Percentiles rank a stretch among this genome's conserved stretches.
Conservation (phyloP, 2,113 vertebrate genomes). For the Zingel zingel region DNA sequence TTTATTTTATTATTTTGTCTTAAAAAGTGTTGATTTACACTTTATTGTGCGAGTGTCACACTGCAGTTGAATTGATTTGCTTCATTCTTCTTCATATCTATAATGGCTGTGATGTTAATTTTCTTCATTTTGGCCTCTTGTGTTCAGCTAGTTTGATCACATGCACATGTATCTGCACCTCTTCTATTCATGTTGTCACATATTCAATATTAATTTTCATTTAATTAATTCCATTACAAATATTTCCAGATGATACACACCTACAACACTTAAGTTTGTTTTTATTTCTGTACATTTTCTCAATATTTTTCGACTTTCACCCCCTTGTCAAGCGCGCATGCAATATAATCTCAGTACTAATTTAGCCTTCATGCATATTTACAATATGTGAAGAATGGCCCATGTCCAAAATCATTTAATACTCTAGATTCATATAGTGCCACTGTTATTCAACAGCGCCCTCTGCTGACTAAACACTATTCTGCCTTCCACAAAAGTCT, state of each 20-base stretch:
- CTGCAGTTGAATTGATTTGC: too few species aligned
- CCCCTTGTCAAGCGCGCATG: not conserved
- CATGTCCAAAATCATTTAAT: not conserved
- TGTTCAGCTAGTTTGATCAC: not conserved
- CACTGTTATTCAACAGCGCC: conserved; percentile 26
- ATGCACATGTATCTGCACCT: too few species aligned
- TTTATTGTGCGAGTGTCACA: not conserved
- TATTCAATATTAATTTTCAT: not conserved
- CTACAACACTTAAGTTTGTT: not conserved
- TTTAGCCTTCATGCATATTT: not conserved
- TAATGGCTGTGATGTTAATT: not conserved
- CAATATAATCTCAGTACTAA: not conserved
- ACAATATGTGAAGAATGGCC: not conserved
- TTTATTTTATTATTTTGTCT: too few species aligned
- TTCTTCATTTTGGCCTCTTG: not conserved
- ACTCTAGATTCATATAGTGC: not conserved
- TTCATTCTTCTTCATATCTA: not conserved
- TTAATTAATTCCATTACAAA: not conserved
- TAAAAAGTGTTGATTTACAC: too few species aligned
- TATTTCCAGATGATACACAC: too few species aligned
- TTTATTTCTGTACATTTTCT: not conserved
- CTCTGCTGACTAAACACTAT: conserved; percentile 8
- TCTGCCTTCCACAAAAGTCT: not conserved
- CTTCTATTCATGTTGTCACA: too few species aligned
- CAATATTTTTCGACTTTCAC: not conserved